A percentile compares a stretch with the other conserved stretches of the same genome.
These are phyloP conservation scores for Epinephelus moara DNA, from an alignment of 2,113 vertebrate species.

Conservation along the genomic window DNA sequence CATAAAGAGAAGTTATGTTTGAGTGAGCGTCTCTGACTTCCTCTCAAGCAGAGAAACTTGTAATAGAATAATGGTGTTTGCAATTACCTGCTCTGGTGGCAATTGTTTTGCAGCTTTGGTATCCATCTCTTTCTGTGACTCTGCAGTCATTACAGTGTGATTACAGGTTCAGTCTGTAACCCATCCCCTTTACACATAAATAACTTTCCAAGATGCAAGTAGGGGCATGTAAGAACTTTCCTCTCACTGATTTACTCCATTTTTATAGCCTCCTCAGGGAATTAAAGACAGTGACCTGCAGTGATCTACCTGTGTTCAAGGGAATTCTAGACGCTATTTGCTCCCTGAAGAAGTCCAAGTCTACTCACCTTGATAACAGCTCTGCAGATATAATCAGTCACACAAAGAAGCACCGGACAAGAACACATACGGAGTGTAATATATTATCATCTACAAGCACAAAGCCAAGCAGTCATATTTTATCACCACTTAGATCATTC, in stretches of 20 bases:
- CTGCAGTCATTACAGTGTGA: conserved; percentile 55
- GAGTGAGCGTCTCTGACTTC: background rate
- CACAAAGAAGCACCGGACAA: conserved; percentile 5
- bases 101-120: conserved; percentile 43
- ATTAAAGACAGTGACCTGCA: conserved; percentile 64
- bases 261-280: conserved; percentile 44
- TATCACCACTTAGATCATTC: conserved; percentile 23
- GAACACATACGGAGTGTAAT: conserved; percentile 3
- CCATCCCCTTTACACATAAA: conserved; percentile 52
- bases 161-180: conserved; percentile 46
- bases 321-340: conserved; percentile 19
- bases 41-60: conserved; percentile 6
- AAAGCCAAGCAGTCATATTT: conserved; percentile 15
- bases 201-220: conserved; percentile 47
- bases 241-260: conserved; percentile 57
- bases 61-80: conserved; percentile 32
- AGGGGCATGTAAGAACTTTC: conserved; percentile 36
- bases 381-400: conserved; percentile 15
- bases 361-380: conserved; percentile 19
- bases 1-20: conserved; percentile 9
- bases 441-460: conserved; percentile 19
- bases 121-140: conserved; percentile 37
- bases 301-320: conserved; percentile 42
- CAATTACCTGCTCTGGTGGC: conserved; percentile 24
- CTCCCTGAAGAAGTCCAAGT: conserved; percentile 36